Conservation (phyloP, 2,113 vertebrate genomes). For the Thalassarche chlororhynchos region DNA sequence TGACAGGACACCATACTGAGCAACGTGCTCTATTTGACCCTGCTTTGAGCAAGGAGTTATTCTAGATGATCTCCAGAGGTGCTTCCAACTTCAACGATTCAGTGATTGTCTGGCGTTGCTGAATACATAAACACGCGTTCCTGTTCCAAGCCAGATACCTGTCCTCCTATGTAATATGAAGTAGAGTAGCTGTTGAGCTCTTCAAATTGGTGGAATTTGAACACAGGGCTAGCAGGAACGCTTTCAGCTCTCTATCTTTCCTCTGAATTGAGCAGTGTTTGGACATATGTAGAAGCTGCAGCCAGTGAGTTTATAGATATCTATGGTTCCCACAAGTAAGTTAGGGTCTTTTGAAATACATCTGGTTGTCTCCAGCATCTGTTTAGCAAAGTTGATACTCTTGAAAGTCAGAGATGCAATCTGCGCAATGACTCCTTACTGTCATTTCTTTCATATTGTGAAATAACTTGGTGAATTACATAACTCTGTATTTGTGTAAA, state of each 20-base stretch:
- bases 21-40: not conserved
- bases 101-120: not conserved
- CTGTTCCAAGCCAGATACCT: not conserved
- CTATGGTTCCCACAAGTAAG: not conserved
- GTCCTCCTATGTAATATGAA: not conserved
- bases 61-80: not conserved
- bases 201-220: not conserved
- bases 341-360: not conserved
- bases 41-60: not conserved
- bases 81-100: accelerated
- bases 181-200: not conserved
- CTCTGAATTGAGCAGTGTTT: not conserved
- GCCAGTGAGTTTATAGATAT: not conserved
- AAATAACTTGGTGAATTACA: not conserved
- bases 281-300: not conserved
- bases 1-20: not conserved
- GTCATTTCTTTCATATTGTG: not conserved
- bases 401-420: not conserved
- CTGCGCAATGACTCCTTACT: not conserved
- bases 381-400: not conserved
- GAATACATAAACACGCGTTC: not conserved
- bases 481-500: not conserved
- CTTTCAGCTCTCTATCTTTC: not conserved
- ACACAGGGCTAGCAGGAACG: not conserved
- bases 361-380: not conserved